Evolutionary conservation across 1,140 invertebrate species (phyloP), one percentile per base, ranked within the genome.

Genomic region (Heliothis virescens): DNA sequence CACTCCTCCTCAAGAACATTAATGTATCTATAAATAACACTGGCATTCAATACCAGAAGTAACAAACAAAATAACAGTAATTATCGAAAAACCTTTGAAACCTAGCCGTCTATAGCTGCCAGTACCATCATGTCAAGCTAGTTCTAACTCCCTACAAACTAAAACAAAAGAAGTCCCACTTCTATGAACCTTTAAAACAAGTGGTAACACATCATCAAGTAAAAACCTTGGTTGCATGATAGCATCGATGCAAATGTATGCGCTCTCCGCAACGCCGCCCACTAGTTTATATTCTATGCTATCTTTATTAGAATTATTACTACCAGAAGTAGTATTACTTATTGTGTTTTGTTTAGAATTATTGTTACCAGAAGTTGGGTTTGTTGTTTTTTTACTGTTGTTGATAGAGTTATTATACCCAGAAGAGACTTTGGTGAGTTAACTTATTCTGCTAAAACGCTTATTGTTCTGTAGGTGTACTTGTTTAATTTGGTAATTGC

Each of bases 221-320:
- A 63, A 41, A 71, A 53, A 53, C 65, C 18, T 4, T 15, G 21
- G 65, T 69, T 48, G 65, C 65, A 69, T 69, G 65, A 69, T 26
- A 13, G 21, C 48, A 26, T 21, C 47, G 11, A 52, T 69, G 67
- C 48, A 71, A 71, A 71, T 71, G 67, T 21, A 52, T 50, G 67
- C 48, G 67, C 12, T 15, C 11, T 9, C 21, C 48, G 67, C 52
- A 52, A 71, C 67, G 67, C 16, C 16, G 18, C 63, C 16, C 47
- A 13, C 10, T 12, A 18, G 34, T 48, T 29, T 26, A 71, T 26
- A 15, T 2, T 21, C 7, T 3, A 1, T 21, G 1, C 47, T 71
- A 53, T 71, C 41, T 67, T 21, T 48, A 60, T 11, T 18, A 63
- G 47, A 67, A 50, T 67, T 63, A 67, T 53, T 26, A 34, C 26